Evolutionary conservation across 1,140 invertebrate species (phyloP), one percentile per base, ranked within the genome.

Genomic region (Wiebesia pumilae): DNA sequence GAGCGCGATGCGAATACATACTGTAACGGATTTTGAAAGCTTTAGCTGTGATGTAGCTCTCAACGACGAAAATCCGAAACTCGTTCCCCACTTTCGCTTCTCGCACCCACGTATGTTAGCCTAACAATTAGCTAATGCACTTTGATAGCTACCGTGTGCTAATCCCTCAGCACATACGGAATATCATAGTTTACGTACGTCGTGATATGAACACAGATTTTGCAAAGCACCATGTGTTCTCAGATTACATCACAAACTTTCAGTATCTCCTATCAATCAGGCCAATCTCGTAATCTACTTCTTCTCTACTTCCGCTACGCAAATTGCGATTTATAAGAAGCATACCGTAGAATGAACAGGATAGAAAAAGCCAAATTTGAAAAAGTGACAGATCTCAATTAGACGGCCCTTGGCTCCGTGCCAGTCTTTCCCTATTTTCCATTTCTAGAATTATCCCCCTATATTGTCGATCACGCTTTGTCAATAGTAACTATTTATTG

Each of bases 61-160:
- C 58, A 27, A 10, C 40, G 79, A 85, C 82, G 83, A 90, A 91
- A 89, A 89, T 89, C 69, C 14, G n/a, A 62, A 73, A 35, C 35
- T 35, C 65, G 40, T 43, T 73, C 43, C 16, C 16, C 65, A 21
- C 16, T 73, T 30, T 88, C 88, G 89, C 88, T 81, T 40, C 87
- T 87, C 87, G 88, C 88, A 87, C 83, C 14, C 2, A 47, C 43
- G 43, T 47, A 9, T 19, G 9, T 19, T 19, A 54, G 86, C 40
- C 80, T 87, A 88, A 90, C 90, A 92, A 92, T 92, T 90, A 91
- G 91, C 90, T 91, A 91, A 91, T 91, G 90, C 88, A 77, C 73
- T 27, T 12, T 54, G 21, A 73, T 75, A 69, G 62, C 84, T 54
- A 21, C 10, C 16, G 10, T 2, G 51, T 2, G 16, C 2, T 54